Evolutionary conservation across 92 coral and sea anemone species (phyloP), one percentile per base, ranked within the genome.

Genomic region (Pocillopora meandrina): DNA sequence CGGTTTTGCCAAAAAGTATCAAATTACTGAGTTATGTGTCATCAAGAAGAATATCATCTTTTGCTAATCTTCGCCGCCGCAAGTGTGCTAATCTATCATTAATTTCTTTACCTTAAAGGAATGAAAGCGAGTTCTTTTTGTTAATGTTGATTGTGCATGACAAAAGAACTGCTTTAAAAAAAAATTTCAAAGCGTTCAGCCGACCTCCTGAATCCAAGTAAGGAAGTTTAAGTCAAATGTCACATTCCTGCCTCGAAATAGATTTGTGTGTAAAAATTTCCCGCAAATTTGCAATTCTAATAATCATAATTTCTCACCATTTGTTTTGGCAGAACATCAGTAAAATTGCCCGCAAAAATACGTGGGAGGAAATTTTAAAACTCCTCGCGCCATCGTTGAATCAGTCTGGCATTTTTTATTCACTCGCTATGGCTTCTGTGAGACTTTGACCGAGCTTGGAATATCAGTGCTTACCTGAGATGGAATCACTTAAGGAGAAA

Each of bases 231-330:
- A 12, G 14, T 33, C 33, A 66, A 26, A 9, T 47, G 10, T 47
- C 52, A 68, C 52, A 14, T 68, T 26, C 10, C 18, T 68, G 35
- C 19, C 47, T 47, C 11, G 72, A 26, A 19, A 19, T 47, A 33
- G 12, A 68, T 68, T 59, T 56, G 15, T 35, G 77, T 59, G 36
- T 9, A 13, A 56, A 11, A 15, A 66, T n/a, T 12, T 31, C 36
- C 78, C 85, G 52, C 78, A 47, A 83, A 83, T 83, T 83, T 73
- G 86, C 86, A 83, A 83, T 62, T 83, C 74, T 83, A 83, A 83
- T 73, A 17, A 31, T 9, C 13, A 11, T 3, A 26, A 12, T 0
- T 57, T 57, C 79, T 49, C n/a, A 52, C 23, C 42, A 70, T 74
- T 42, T 59, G 59, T 21, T 58, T 81, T 83, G 60, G 2, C 60